These are phyloP conservation scores for Ptychochromis oligacanthus DNA, from an alignment of 2,113 vertebrate genomes.

Conservation along the genomic window DNA sequence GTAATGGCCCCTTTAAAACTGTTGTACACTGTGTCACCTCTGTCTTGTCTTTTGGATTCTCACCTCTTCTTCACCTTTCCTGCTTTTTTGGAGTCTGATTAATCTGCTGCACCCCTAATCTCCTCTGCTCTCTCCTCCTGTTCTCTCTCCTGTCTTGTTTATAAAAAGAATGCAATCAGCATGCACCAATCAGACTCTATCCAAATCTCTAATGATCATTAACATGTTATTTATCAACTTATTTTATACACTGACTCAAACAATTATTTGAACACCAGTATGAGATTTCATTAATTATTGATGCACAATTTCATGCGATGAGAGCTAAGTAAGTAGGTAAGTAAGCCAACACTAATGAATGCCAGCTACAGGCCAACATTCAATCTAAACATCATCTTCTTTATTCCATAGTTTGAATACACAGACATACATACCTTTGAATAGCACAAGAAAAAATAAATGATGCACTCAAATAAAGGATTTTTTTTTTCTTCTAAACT, in stretches of 20 bases:
- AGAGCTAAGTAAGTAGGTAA: not conserved
- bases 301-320: not conserved
- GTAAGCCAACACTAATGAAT: not conserved
- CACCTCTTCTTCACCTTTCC: no score
- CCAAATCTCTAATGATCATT: not conserved
- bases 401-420: not conserved
- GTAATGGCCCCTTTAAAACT: no score
- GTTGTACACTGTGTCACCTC: no score
- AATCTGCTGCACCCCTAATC: not conserved
- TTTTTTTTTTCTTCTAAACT: no score
- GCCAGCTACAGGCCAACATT: not conserved
- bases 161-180: not conserved
- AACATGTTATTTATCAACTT: not conserved
- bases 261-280: not conserved
- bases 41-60: no score
- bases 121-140: not conserved
- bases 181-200: not conserved
- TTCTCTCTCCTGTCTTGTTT: not conserved
- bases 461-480: no score
- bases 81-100: not conserved
- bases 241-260: not conserved
- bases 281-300: not conserved
- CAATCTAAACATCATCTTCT: not conserved
- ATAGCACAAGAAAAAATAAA: no score
- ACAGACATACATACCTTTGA: not conserved